Evolutionary conservation across 2,113 vertebrate species (phyloP).

Genomic region (Diphyllodes magnificus): DNA sequence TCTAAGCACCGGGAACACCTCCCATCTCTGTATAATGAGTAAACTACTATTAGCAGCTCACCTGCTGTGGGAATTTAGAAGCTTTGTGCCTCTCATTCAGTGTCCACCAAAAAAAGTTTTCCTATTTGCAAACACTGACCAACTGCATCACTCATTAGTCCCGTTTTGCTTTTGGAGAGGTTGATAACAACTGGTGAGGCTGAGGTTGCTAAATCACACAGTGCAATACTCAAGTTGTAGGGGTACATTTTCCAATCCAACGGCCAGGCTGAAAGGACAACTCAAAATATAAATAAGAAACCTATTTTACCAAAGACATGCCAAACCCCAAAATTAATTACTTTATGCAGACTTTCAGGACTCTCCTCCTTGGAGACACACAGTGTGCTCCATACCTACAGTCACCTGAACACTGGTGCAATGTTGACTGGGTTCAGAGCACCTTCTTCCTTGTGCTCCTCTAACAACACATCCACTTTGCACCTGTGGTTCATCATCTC

Average conservation of each 20-base stretch:
- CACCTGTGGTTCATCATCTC: neutral
- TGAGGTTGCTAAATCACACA: neutral
- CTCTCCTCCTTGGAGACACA: neutral
- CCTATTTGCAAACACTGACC: neutral
- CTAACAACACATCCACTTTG: neutral
- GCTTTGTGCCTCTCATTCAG: neutral
- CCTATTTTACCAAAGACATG: neutral
- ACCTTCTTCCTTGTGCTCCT: neutral
- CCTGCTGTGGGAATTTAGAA: neutral
- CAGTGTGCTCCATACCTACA: fast-evolving
- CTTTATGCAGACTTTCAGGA: neutral
- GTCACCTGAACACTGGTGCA: fast-evolving
- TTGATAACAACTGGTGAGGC: neutral
- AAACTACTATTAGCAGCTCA: neutral
- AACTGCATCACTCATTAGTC: neutral
- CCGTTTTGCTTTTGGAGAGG: neutral
- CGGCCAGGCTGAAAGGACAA: neutral
- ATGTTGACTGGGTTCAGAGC: neutral
- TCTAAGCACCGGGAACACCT: neutral
- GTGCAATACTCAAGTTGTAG: neutral
- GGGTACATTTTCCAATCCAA: neutral
- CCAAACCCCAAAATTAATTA: neutral
- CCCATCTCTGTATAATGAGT: neutral
- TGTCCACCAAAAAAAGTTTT: neutral
- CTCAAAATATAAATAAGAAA: neutral